Base-by-base conservation (phyloP, 2,113 vertebrate genomes). In the Parus major region DNA sequence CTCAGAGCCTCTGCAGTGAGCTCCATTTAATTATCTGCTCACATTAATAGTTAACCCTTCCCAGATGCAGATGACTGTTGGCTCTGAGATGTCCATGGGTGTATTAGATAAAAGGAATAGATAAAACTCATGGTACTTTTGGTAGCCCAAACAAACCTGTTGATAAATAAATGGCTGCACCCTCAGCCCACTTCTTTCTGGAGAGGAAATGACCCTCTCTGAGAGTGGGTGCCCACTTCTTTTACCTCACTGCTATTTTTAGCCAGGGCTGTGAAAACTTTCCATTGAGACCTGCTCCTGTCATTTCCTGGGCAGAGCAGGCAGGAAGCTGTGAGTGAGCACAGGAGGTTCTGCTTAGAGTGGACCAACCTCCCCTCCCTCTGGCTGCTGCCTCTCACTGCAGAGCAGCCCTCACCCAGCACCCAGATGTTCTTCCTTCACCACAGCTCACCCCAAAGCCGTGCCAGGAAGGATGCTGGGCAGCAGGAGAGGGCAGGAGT, bases 191-290 rank as follows among this genome's bases (percentile, higher is more conserved):
- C 69, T 88, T 79, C 77, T 87, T 94, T 96, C 82, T 83, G 73
- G 60, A 59, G 81, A 96, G 97, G 97, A 94, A 97, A 83, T 93
- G 70, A 88, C 96, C 97, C 96, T 68, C 39, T 33, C 39, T 33
- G 10, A 81, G 47, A 91, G 57, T 55, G 15, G 65, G 73, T 96
- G 92, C 96, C 96, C 92, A 92, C 92, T 61, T 78, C 52, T 94
- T 96, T 95, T 91, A 95, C 96, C 94, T 85, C 96, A 75, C 27
- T n/a, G 96, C 98, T 99, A 98, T 98, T 99, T 98, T 98, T 98
- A 98, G 98, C 97, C 44, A 80, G 86, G 96, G 92, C 97, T 76
- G 86, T 94, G 95, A 96, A 98, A 98, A 98, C 88, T 99, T 99
- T 99, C 98, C 98, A 98, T 97, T 97, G 97, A 97, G 97, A 97